Percentiles rank a stretch among this genome's conserved stretches.
These are phyloP conservation scores for Xylota segnis DNA, from an alignment of 2,888 invertebrate species.

Conservation along the genomic window DNA sequence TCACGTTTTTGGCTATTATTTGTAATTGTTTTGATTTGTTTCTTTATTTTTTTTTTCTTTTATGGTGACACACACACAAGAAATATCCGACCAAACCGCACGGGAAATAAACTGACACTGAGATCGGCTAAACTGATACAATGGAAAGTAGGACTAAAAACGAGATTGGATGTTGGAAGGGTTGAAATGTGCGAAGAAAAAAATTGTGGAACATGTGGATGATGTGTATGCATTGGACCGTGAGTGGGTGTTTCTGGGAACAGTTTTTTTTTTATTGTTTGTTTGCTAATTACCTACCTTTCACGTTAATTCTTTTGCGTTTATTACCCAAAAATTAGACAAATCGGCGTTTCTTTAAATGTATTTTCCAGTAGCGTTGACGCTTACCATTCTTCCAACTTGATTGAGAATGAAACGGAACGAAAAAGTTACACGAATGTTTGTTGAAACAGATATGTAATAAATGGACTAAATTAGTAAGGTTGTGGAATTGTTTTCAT, in stretches of 20 bases:
- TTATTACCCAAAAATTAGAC: no score
- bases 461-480: no score
- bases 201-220: constrained; percentile 26
- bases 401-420: no score
- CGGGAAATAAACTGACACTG: constrained; percentile 76
- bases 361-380: no score
- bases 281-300: no score
- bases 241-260: neutral
- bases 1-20: constrained; percentile 41
- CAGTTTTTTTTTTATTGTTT: neutral
- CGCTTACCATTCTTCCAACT: no score
- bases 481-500: no score
- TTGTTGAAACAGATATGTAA: no score
- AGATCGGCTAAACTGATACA: constrained; percentile 64
- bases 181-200: constrained; percentile 20
- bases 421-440: no score
- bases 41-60: constrained; percentile 34
- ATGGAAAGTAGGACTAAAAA: constrained; percentile 52
- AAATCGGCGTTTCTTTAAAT: no score
- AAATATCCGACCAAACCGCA: constrained; percentile 66
- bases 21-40: constrained; percentile 72
- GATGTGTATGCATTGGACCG: constrained; percentile 3
- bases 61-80: constrained; percentile 20
- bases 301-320: neutral
- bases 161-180: constrained; percentile 48